A percentile compares a stretch with the other conserved stretches of the same genome.
Conservation (phyloP, 2,797 vertebrate genomes). For the Melanogrammus aeglefinus region DNA sequence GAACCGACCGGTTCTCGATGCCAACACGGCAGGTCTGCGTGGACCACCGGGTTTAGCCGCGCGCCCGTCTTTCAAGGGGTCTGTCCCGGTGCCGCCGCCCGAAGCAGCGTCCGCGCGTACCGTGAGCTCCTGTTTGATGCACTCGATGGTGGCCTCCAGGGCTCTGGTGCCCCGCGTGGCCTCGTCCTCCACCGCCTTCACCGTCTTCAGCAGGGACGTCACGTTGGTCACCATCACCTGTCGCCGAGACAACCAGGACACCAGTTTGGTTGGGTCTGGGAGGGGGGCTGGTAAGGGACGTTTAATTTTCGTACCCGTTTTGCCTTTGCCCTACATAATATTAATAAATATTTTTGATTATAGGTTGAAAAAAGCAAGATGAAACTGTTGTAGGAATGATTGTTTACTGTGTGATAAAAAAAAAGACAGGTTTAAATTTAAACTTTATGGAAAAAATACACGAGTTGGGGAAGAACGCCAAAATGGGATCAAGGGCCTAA, state of each 20-base stretch:
- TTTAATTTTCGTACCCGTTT: not conserved
- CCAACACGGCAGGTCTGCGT: no score
- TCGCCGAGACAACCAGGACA: not conserved
- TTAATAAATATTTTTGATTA: not conserved
- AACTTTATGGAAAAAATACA: no score
- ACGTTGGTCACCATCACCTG: conserved; percentile 99
- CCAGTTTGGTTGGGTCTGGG: no score
- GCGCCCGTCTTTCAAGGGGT: no score
- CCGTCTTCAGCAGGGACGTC: conserved; percentile 94
- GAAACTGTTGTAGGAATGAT: not conserved
- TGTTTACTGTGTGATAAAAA: not conserved
- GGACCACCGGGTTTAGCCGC: no score
- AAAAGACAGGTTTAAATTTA: no score
- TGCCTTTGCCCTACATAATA: not conserved
- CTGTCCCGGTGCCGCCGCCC: not conserved
- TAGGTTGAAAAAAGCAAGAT: not conserved
- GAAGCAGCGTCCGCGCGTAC: conserved; percentile 55
- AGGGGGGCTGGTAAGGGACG: no score
- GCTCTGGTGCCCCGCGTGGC: conserved; percentile 95
- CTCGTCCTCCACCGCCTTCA: conserved; percentile 97
- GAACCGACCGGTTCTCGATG: no score
- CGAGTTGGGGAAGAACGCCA: not conserved
- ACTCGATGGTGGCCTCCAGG: conserved; percentile 93
- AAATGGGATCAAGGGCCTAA: not conserved
- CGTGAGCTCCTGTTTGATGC: conserved; percentile 93